phyloP scores from a whole-genome alignment of 92 coral and sea anemone genomes.

The Phenganax stokvisi region DNA sequence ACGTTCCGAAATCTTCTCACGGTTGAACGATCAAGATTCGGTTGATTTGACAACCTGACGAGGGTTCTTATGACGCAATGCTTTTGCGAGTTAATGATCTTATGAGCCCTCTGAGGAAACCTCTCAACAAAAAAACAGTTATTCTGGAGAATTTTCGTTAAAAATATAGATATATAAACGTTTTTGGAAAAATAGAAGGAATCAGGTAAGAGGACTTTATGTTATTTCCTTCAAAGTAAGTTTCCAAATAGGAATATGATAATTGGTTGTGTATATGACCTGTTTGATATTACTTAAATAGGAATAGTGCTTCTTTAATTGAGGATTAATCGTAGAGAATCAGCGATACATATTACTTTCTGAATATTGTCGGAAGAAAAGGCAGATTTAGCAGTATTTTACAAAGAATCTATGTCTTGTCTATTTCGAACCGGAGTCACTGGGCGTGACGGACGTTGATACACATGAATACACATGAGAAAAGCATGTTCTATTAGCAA shows the following conservation, averaged over 20 bases:
- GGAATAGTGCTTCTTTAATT: too few species aligned
- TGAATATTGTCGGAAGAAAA: background rate
- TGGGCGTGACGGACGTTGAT: background rate
- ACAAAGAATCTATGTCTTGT: too few species aligned
- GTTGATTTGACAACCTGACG: conserved; percentile 30
- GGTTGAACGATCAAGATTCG: conserved; percentile 23
- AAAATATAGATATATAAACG: background rate
- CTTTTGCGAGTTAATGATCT: conserved; percentile 29
- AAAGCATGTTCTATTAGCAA: too few species aligned
- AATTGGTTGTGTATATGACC: too few species aligned
- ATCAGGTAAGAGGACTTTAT: too few species aligned
- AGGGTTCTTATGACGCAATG: conserved; percentile 24
- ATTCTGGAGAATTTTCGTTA: background rate
- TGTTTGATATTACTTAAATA: too few species aligned
- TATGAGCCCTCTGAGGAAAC: background rate
- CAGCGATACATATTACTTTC: too few species aligned
- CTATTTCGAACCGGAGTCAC: background rate
- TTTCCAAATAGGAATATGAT: too few species aligned
- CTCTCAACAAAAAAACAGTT: background rate
- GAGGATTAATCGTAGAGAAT: too few species aligned
- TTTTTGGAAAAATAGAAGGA: background rate
- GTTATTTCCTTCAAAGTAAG: too few species aligned
- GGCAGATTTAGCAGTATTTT: background rate
- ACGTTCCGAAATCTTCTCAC: background rate
- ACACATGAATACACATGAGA: background rate